Evolutionary conservation across 2,113 vertebrate species (phyloP).

Genomic region (Odocoileus virginianus): DNA sequence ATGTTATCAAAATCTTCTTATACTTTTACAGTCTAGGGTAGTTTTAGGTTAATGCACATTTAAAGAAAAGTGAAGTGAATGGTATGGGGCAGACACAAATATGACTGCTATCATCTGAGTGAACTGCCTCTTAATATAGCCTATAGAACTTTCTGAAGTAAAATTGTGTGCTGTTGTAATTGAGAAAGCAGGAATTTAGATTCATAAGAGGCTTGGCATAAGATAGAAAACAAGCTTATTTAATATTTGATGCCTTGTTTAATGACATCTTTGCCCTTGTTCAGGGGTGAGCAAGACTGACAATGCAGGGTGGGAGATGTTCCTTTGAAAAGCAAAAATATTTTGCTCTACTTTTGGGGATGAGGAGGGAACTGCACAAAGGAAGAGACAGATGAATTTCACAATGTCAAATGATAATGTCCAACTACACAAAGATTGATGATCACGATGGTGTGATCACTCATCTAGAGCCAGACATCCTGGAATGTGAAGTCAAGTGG

Average conservation of each 20-base stretch:
- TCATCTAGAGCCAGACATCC: not conserved
- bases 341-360: not conserved
- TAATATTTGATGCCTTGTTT: not conserved
- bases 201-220: not conserved
- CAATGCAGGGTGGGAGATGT: not conserved
- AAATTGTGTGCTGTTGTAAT: not conserved
- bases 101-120: not conserved
- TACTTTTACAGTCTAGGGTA: constrained; percentile 40
- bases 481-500: not conserved
- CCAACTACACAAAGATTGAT: not conserved
- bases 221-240: not conserved
- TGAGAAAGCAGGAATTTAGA: not conserved
- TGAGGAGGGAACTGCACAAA: not conserved
- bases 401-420: not conserved
- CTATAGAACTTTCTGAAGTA: not conserved
- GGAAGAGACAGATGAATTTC: not conserved
- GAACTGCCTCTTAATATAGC: not conserved
- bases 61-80: constrained; percentile 45
- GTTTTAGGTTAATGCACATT: constrained; percentile 60
- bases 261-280: not conserved
- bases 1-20: constrained; percentile 11
- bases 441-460: not conserved
- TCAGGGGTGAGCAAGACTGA: not conserved
- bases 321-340: not conserved
- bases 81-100: not conserved